Base-by-base conservation (phyloP, 2,113 vertebrate genomes). In the Chaetops frenatus region DNA sequence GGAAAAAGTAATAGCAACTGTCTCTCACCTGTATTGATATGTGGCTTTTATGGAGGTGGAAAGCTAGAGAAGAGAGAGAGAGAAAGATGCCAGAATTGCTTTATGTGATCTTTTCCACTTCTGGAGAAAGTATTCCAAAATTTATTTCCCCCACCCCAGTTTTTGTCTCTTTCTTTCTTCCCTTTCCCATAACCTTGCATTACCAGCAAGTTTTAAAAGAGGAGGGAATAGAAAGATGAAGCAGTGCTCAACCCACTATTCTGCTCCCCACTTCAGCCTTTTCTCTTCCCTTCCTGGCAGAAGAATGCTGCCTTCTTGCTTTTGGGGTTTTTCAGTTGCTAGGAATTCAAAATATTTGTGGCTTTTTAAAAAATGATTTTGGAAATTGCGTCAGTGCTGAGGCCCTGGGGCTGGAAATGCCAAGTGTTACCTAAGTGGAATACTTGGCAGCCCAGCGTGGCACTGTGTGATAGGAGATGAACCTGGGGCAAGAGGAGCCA, bases 261-360 rank as follows among this genome's bases (percentile, higher is more conserved):
- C 70, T 82, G 67, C 50, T 94, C 71, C 72, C 50, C 36, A 35
- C 33, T 65, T 31, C 38, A 85, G 70, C 36, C 54, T 45, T 92
- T 84, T 73, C 29, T 81, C 45, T 69, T 90, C 48, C 15, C 74
- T 90, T 94, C 77, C 92, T 95, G 61, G 90, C 92, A 96, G 77
- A 81, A 83, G 35, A 92, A 86, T 58, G 35, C 13, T 86, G 81
- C 66, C 85, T 88, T 94, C 38, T 97, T 95, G 90, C 90, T 95
- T 94, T 86, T 60, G 86, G 88, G 64, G 36, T 90, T 97, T 95
- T 84, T 95, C 82, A 74, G 94, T 96, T 95, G 94, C 92, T 90
- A 95, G 92, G 95, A 96, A 96, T 97, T 96, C 72, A 95, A 97
- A 97, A 94, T 90, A 96, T 95, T 94, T 96, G 93, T 96, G 92